Evolutionary conservation across 2,888 invertebrate genomes (phyloP).

Genomic region (Aricia artaxerxes): DNA sequence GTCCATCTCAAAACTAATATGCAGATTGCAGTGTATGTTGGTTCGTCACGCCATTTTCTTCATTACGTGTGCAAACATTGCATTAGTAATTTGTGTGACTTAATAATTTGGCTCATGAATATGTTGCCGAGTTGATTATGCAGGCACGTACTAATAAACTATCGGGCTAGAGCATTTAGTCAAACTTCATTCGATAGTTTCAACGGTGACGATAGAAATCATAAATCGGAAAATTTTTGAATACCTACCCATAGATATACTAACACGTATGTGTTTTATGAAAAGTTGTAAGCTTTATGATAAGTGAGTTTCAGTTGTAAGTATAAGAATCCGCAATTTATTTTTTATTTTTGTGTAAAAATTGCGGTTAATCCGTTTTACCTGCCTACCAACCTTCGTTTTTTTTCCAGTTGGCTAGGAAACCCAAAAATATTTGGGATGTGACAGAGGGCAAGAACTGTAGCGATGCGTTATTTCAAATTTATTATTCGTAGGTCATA

Average conservation of each 20-base stretch:
- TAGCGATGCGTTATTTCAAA: neutral
- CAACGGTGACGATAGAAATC: neutral
- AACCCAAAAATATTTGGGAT: neutral
- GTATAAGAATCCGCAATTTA: too few relatives aligned
- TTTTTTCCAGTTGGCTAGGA: too few relatives aligned
- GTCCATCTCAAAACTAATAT: neutral
- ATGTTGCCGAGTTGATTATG: slow-evolving; percentile 13
- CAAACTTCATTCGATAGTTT: neutral
- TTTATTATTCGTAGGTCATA: neutral
- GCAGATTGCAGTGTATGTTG: neutral
- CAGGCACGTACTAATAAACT: neutral
- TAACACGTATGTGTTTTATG: too few relatives aligned
- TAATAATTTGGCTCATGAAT: slow-evolving; percentile 20
- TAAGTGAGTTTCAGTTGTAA: too few relatives aligned
- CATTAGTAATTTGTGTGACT: slow-evolving; percentile 11
- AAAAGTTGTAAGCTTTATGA: too few relatives aligned
- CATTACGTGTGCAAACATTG: slow-evolving; percentile 27
- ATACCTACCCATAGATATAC: neutral
- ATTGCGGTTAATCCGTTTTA: too few relatives aligned
- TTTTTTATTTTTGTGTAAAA: too few relatives aligned
- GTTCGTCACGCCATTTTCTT: slow-evolving; percentile 25
- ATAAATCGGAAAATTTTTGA: neutral
- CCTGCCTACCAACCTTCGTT: too few relatives aligned
- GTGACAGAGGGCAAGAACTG: neutral
- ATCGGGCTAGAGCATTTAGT: neutral